Evolutionary conservation across 1,140 invertebrate genomes (phyloP), one percentile per base, ranked within the genome.

Genomic region (Medauroidea extradentata): DNA sequence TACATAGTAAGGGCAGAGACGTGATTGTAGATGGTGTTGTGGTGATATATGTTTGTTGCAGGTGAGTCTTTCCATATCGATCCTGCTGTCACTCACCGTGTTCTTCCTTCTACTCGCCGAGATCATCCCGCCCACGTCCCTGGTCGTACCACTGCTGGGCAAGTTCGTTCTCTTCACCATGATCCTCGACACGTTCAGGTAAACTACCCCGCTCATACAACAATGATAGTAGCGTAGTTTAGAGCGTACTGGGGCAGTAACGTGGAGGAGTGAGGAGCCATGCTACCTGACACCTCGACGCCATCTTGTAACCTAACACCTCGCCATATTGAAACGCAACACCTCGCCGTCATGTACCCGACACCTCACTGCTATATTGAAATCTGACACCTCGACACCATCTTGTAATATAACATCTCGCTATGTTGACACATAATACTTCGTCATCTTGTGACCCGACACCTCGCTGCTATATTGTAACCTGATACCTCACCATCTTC

Each of bases 91-190:
- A 66, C 85, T 99, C 70, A 98, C 95, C 78, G 96, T 99, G 83
- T 99, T 99, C 87, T 99, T 99, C 85, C 84, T 99, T 69, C 85
- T 99, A 74, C 80, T 99, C 70, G 94, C 95, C 60, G 94, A 97
- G 81, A 96, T 99, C 72, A 98, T 99, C 77, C 97, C 97, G 59
- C 96, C 98, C 27, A 99, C 97, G 25, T 98, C 94, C 52, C 85
- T 99, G 59, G 96, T 98, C 48, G 95, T 99, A 65, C 96, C 98
- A 57, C 83, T 99, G 62, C 86, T 99, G 60, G 96, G 97, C 65
- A 99, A 99, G 81, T 99, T 99, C 78, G 90, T 99, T 66, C 86
- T 99, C 56, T 99, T 99, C 83, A 99, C 98, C 50, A 98, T 99
- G 95, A 97, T 99, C 70, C 84, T 99, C 64, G 96, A 99, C 73